These are phyloP conservation scores for Elephantulus edwardii DNA, from an alignment of 2,113 vertebrate species.

Conservation along the genomic window DNA sequence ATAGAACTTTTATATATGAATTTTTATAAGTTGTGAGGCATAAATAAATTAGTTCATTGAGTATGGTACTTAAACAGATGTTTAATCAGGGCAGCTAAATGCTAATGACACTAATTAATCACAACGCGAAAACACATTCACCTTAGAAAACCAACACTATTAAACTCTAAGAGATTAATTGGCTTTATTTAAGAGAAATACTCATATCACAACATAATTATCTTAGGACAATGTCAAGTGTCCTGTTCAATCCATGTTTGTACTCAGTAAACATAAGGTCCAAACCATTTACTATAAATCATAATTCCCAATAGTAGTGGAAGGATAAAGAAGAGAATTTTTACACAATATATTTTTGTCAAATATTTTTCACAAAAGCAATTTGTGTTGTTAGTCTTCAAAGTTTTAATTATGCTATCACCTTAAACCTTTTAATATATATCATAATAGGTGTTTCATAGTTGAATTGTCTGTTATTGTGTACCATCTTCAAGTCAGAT, in stretches of 20 bases:
- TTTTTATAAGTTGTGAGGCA: slow-evolving; percentile 19
- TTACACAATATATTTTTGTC: fast-evolving
- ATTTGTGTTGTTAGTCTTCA: background rate
- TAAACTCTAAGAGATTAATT: slow-evolving; percentile 79
- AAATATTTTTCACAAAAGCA: background rate
- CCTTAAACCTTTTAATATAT: background rate
- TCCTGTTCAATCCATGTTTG: slow-evolving; percentile 54
- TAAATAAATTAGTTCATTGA: slow-evolving; percentile 49
- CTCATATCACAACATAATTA: slow-evolving; percentile 68
- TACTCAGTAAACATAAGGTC: slow-evolving; percentile 32
- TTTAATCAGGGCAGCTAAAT: slow-evolving; percentile 78
- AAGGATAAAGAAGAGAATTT: background rate
- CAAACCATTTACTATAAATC: slow-evolving; percentile 15
- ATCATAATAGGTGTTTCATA: background rate
- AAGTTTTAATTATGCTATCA: background rate
- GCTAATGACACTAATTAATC: slow-evolving; percentile 83
- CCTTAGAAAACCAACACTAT: slow-evolving; percentile 74
- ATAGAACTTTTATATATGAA: background rate
- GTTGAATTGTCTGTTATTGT: too few relatives aligned
- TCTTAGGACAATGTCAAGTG: slow-evolving; percentile 78
- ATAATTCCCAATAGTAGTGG: background rate
- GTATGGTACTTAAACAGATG: slow-evolving; percentile 75
- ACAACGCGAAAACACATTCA: slow-evolving; percentile 78
- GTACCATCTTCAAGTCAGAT: too few relatives aligned
- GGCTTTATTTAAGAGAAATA: slow-evolving; percentile 69